Evolutionary conservation across 2,888 invertebrate species (phyloP).

Genomic region (Euclidia mi): DNA sequence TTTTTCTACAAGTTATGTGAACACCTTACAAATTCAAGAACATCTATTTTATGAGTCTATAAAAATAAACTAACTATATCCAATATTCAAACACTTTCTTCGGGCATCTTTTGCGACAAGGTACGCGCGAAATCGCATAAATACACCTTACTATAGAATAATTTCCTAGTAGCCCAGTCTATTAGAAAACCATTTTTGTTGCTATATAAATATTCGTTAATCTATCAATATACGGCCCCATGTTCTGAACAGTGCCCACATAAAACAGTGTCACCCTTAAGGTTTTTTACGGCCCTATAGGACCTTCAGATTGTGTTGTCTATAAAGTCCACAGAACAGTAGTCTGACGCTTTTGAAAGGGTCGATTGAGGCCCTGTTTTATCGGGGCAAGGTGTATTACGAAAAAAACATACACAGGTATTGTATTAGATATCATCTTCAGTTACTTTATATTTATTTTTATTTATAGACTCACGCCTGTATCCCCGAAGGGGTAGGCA

Average conservation of each 20-base stretch:
- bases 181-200: conserved; percentile 21
- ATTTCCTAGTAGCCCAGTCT: neutral
- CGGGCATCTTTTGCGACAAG: no score
- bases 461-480: no score
- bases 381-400: conserved; percentile 33
- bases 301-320: conserved; percentile 34
- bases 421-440: neutral
- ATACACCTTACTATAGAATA: no score
- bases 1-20: no score
- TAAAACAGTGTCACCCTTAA: conserved; percentile 50
- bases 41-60: no score
- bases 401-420: conserved; percentile 5
- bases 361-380: conserved; percentile 46
- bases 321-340: no score
- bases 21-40: no score
- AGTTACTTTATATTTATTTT: no score
- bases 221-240: conserved; percentile 36
- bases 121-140: no score
- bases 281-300: conserved; percentile 44
- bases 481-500: no score
- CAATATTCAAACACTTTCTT: no score
- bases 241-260: conserved; percentile 29
- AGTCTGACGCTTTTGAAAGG: conserved; percentile 45
- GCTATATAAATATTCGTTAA: conserved; percentile 29
- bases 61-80: no score